These are phyloP conservation scores for Eumeta japonica DNA, from an alignment of 1,140 invertebrate genomes.

Conservation along the genomic window DNA sequence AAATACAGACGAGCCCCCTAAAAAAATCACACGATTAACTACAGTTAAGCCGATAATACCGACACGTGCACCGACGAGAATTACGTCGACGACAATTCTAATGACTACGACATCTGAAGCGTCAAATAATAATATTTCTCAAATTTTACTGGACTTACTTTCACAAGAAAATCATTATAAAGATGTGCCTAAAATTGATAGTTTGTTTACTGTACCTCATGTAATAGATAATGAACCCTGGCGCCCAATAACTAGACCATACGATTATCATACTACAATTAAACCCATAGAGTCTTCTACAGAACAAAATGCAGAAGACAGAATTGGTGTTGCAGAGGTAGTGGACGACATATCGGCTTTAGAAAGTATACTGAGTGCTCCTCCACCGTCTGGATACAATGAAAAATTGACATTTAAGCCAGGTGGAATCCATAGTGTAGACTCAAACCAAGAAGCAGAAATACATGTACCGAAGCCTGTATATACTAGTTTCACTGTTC, in stretches of 20 bases:
- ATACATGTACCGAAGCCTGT: conserved; percentile 54
- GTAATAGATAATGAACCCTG: conserved; percentile 59
- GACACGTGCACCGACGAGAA: conserved; percentile 17
- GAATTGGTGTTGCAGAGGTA: conserved; percentile 52
- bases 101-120: conserved; percentile 23
- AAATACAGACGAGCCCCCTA: conserved; percentile 30
- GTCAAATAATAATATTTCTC: conserved; percentile 44
- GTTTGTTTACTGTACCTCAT: conserved; percentile 51
- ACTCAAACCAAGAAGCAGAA: conserved; percentile 38
- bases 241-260: conserved; percentile 55
- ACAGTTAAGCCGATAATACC: conserved; percentile 31
- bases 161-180: conserved; percentile 50
- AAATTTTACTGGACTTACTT: conserved; percentile 38
- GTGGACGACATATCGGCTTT: conserved; percentile 48
- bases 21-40: conserved; percentile 47
- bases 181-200: conserved; percentile 54
- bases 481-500: conserved; percentile 68
- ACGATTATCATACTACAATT: conserved; percentile 38
- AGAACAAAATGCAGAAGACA: conserved; percentile 41
- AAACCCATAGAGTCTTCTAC: conserved; percentile 17
- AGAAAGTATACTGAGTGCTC: conserved; percentile 41
- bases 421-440: conserved; percentile 30
- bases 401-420: conserved; percentile 30
- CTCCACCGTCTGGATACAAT: conserved; percentile 23
- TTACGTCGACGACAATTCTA: conserved; percentile 24